phyloP scores from a whole-genome alignment of 2,888 invertebrate species.

The Eulithis testata region DNA sequence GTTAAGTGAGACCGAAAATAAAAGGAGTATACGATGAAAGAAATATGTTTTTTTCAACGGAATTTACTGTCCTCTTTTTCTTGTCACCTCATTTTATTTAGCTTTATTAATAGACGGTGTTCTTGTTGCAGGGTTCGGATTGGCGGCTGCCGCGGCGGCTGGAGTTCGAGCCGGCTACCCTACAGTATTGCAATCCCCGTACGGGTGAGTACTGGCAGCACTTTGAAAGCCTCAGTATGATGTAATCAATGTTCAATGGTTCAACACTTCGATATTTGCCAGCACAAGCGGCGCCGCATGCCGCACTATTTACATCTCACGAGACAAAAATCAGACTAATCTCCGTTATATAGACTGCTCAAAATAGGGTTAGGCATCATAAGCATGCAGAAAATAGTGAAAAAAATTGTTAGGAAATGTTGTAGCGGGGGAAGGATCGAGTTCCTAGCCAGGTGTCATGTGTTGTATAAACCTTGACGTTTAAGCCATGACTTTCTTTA shows the following conservation, averaged over 20 bases:
- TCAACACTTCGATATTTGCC: slow-evolving; percentile 82
- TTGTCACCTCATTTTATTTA: slow-evolving; percentile 51
- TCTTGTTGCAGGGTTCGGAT: slow-evolving; percentile 76
- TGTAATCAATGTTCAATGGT: slow-evolving; percentile 80
- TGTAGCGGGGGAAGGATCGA: too few species aligned
- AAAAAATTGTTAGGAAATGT: not conserved
- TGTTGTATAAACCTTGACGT: too few species aligned
- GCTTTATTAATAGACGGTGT: slow-evolving; percentile 47
- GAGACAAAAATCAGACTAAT: slow-evolving; percentile 81
- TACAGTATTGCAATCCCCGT: slow-evolving; percentile 91
- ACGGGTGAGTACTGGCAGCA: slow-evolving; percentile 88
- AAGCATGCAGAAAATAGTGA: slow-evolving; percentile 1
- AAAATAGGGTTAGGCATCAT: not conserved
- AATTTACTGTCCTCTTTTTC: slow-evolving; percentile 55
- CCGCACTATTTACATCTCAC: slow-evolving; percentile 79
- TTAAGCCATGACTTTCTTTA: too few species aligned
- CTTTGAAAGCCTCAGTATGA: slow-evolving; percentile 65
- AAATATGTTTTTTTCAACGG: slow-evolving; percentile 58
- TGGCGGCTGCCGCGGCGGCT: slow-evolving; percentile 83
- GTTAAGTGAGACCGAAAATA: slow-evolving; percentile 77
- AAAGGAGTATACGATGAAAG: slow-evolving; percentile 60
- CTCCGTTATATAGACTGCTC: slow-evolving; percentile 12
- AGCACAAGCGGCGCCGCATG: slow-evolving; percentile 79
- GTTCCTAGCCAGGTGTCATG: too few species aligned
- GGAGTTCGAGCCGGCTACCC: slow-evolving; percentile 92